Base-by-base conservation (phyloP, 1,140 invertebrate species). In the Tenebrio molitor region DNA sequence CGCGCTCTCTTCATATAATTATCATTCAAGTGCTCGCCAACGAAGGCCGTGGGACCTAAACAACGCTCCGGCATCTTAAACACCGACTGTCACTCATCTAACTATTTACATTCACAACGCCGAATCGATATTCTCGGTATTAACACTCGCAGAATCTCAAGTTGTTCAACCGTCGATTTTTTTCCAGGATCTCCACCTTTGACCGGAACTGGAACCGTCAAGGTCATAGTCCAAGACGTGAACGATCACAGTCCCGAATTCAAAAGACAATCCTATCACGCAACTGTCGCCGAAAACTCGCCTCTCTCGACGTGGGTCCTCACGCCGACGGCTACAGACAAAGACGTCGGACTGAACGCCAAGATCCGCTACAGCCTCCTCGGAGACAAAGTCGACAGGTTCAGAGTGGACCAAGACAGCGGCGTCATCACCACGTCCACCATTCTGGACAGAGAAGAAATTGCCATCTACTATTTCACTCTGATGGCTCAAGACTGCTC, bases 221-320 rank as follows among this genome's bases (percentile, higher is more conserved):
- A 88, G 76, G 90, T 99, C 33, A 85, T 95, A 44, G 95, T 99
- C 2, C 90, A 95, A 83, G 97, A 98, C 82, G 91, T 96, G 23
- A 98, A 98, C 82, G 96, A 98, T 83, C 95, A 97, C 82, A 91
- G 89, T 77, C 96, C 96, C 0, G 89, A 92, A 76, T 95, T 95
- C 78, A 90, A 90, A 76, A 86, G 92, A 68, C 90, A 92, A 78
- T 90, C 91, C 17, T 97, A 96, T 81, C 87, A 88, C 76, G 90
- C 92, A 0, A 88, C 82, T 17, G 89, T 97, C 0, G 86, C 87
- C 46, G 95, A 97, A 85, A 95, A 96, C 82, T 84, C 90, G 29
- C 87, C 90, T 0, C 77, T 87, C 6, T 93, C 91, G 17, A 91
- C 92, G 0, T 87, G 89, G 76, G 90, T 96, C 6, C 83, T 93